Conservation (phyloP, 1,140 invertebrate species). For the Drosophila lacteicornis region DNA sequence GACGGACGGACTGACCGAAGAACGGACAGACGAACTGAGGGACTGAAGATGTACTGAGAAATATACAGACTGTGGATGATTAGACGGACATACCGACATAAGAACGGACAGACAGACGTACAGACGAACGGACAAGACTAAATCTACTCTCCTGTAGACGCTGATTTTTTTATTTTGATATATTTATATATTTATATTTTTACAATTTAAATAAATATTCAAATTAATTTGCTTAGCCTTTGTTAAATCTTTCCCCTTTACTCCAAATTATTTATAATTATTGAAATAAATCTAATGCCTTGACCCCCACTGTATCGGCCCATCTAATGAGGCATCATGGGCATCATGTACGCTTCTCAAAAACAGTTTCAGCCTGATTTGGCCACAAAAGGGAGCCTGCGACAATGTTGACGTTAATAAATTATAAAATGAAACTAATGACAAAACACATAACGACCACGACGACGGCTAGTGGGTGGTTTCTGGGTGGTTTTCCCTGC, state of each 20-base stretch:
- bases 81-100: no score
- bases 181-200: no score
- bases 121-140: no score
- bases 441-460: slow-evolving; percentile 72
- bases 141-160: not conserved
- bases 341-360: slow-evolving; percentile 80
- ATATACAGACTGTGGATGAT: no score
- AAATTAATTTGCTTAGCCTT: not conserved
- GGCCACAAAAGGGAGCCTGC: slow-evolving; percentile 26
- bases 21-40: no score
- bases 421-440: slow-evolving; percentile 85
- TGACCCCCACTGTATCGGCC: not conserved
- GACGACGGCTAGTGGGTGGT: slow-evolving; percentile 20
- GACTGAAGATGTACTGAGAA: no score
- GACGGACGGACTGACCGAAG: no score
- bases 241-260: not conserved
- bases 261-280: not conserved
- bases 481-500: slow-evolving; percentile 5
- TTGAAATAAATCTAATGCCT: no score
- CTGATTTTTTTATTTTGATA: not conserved
- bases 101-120: no score
- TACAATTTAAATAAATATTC: no score
- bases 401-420: slow-evolving; percentile 82
- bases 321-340: slow-evolving; percentile 56
- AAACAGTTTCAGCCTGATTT: slow-evolving; percentile 69